These are phyloP conservation scores for Oscheius sp. DNA, from an alignment of 2,888 invertebrate species.

Conservation along the genomic window DNA sequence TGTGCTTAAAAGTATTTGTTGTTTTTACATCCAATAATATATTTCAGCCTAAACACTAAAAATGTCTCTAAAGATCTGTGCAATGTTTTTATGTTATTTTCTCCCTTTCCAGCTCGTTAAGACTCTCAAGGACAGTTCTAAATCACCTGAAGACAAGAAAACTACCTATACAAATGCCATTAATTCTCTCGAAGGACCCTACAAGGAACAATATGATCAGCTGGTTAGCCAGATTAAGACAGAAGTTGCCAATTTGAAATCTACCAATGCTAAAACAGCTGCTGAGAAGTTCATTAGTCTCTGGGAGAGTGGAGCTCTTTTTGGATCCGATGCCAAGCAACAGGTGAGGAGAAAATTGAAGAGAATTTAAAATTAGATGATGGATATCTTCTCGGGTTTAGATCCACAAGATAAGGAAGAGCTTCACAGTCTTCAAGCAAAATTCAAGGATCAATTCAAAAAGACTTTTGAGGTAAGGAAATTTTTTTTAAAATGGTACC, in stretches of 20 bases:
- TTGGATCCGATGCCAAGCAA: neutral
- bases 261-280: constrained; percentile 32
- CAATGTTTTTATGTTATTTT: too few species aligned
- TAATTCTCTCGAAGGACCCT: constrained; percentile 10
- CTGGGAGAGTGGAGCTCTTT: constrained; percentile 30
- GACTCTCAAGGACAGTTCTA: neutral
- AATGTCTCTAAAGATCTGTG: too few species aligned
- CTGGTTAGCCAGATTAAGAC: constrained; percentile 3
- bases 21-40: too few species aligned
- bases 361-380: neutral
- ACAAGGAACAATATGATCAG: constrained; percentile 9
- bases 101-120: constrained; percentile 6
- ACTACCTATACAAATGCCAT: constrained; percentile 3
- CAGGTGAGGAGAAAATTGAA: constrained; percentile 2
- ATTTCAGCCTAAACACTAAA: too few species aligned
- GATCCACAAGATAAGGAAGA: constrained; percentile 34
- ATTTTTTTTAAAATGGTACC: too few species aligned
- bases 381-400: constrained; percentile 35
- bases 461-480: constrained; percentile 9
- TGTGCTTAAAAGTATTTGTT: too few species aligned
- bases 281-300: constrained; percentile 26
- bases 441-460: constrained; percentile 39
- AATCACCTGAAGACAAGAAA: constrained; percentile 13
- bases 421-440: constrained; percentile 37
- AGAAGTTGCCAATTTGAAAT: neutral